phyloP scores from a whole-genome alignment of 2,797 vertebrate genomes.

The Todus mexicanus region DNA sequence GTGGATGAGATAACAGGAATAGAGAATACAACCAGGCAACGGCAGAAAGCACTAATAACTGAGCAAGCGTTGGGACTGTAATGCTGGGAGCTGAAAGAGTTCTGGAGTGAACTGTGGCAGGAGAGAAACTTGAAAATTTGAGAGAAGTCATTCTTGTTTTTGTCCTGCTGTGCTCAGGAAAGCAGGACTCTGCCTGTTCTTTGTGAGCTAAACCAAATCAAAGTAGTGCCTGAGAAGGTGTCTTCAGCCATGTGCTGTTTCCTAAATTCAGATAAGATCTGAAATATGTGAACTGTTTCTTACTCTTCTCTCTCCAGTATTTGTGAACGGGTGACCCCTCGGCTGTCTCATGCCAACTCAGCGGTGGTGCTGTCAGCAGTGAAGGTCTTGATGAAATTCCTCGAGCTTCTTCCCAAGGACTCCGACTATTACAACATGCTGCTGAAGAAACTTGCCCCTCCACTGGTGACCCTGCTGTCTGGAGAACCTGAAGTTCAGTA shows the following conservation, averaged over 20 bases:
- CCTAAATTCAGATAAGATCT: not conserved
- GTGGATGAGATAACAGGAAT: not conserved
- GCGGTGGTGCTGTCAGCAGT: conserved; percentile 97
- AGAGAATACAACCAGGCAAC: not conserved
- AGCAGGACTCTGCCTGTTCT: not conserved
- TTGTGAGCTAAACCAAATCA: not conserved
- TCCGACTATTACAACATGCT: conserved; percentile 97
- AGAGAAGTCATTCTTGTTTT: not conserved
- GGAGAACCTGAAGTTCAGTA: conserved; percentile 98
- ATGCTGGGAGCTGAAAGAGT: not conserved
- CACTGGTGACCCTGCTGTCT: conserved; percentile 93
- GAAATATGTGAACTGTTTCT: not conserved
- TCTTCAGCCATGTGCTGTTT: not conserved
- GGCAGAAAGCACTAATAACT: not conserved
- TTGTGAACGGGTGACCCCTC: conserved; percentile 95
- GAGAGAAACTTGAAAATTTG: not conserved
- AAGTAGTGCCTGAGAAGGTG: not conserved
- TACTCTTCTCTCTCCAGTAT: conserved; percentile 79
- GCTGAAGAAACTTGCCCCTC: conserved; percentile 96
- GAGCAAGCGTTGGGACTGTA: not conserved
- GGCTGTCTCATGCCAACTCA: conserved; percentile 96
- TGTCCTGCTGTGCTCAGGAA: not conserved
- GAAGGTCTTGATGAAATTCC: conserved; percentile 98
- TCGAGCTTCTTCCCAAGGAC: conserved; percentile 95
- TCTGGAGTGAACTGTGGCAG: not conserved